phyloP scores from a whole-genome alignment of 2,888 invertebrate species.

The Apamea monoglypha region DNA sequence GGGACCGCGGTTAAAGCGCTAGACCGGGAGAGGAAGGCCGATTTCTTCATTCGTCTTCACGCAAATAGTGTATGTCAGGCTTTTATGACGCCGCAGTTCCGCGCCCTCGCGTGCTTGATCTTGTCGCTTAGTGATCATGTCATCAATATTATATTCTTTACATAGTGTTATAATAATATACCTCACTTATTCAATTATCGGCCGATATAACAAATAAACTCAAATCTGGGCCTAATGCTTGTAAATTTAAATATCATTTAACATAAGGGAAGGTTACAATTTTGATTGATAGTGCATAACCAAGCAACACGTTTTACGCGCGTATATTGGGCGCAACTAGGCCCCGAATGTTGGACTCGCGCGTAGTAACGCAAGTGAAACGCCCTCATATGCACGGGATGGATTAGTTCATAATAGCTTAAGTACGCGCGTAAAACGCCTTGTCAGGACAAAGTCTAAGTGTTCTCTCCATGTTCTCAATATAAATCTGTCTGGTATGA shows the following conservation, averaged over 20 bases:
- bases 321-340: background rate
- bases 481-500: constrained; percentile 13
- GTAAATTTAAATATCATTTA: constrained; percentile 28
- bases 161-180: constrained; percentile 17
- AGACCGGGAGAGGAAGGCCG: background rate
- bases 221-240: constrained; percentile 59
- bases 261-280: constrained; percentile 19
- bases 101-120: background rate
- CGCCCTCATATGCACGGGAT: background rate
- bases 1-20: background rate
- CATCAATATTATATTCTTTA: background rate
- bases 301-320: constrained; percentile 2
- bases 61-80: background rate
- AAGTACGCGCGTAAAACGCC: background rate
- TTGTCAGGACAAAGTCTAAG: background rate
- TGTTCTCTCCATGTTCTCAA: constrained; percentile 11
- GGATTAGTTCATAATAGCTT: background rate
- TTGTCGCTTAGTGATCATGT: background rate
- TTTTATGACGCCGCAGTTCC: background rate
- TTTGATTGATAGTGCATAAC: constrained; percentile 9
- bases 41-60: background rate
- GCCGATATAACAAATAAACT: constrained; percentile 12
- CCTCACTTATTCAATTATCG: constrained; percentile 3
- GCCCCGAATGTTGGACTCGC: background rate
- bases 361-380: background rate